A percentile compares a stretch with the other conserved stretches of the same genome.
Evolutionary conservation across 37 sponge, comb jelly and placozoan genomes (phyloP).

Genomic region (Axinella damicornis): DNA sequence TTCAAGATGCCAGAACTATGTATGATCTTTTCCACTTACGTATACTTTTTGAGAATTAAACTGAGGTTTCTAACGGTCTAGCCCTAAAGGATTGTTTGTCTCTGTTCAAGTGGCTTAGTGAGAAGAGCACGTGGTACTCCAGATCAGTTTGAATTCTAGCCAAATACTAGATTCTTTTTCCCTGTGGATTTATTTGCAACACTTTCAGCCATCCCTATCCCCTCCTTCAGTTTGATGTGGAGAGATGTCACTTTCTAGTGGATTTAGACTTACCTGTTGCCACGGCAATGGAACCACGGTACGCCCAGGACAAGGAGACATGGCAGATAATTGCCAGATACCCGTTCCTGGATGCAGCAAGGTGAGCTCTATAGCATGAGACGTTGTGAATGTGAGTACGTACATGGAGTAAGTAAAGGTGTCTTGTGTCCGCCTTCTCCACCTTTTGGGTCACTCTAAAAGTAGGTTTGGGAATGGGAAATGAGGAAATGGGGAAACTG

Average conservation of each 20-base stretch:
- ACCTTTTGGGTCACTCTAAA: not conserved
- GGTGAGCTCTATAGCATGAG: slow-evolving; percentile 49
- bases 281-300: slow-evolving; percentile 76
- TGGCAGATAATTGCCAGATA: slow-evolving; percentile 78
- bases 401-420: not conserved
- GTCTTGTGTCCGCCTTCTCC: not conserved
- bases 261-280: slow-evolving; percentile 74
- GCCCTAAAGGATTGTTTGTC: too few species aligned
- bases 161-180: too few species aligned
- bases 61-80: too few species aligned
- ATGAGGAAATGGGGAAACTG: too few species aligned
- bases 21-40: too few species aligned
- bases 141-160: too few species aligned
- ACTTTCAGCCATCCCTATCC: not conserved
- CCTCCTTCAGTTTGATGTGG: slow-evolving; percentile 68
- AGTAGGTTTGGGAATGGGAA: not conserved
- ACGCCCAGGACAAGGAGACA: slow-evolving; percentile 45
- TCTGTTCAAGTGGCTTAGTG: too few species aligned
- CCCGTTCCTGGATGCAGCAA: slow-evolving; percentile 85
- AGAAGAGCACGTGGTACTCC: too few species aligned
- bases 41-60: too few species aligned
- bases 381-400: not conserved
- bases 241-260: slow-evolving; percentile 87
- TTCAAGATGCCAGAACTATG: too few species aligned
- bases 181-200: not conserved